Conservation (phyloP, 2,797 vertebrate species). For the Smutsia gigantea region DNA sequence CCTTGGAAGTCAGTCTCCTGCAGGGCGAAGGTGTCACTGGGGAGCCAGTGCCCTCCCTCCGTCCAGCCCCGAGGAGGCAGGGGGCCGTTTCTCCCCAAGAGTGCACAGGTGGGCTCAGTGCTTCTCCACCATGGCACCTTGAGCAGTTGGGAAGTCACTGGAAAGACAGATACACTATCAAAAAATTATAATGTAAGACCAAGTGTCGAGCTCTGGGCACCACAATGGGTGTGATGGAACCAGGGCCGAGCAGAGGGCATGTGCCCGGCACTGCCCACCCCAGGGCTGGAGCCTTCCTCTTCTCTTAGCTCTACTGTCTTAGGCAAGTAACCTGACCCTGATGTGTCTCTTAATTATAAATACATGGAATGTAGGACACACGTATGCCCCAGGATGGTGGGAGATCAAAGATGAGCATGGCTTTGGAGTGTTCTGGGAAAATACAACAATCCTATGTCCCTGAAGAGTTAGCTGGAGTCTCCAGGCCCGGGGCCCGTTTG, state of each 20-base stretch:
- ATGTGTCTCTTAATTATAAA: too few species aligned
- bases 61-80: too few species aligned
- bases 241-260: background rate
- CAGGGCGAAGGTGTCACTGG: accelerated
- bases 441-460: background rate
- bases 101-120: too few species aligned
- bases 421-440: background rate
- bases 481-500: background rate
- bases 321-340: background rate
- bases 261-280: background rate
- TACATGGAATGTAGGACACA: too few species aligned
- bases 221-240: accelerated
- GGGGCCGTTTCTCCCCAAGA: too few species aligned
- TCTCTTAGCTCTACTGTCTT: too few species aligned
- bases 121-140: too few species aligned
- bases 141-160: background rate
- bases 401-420: too few species aligned
- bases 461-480: accelerated
- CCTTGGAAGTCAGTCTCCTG: background rate
- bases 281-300: too few species aligned
- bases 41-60: background rate
- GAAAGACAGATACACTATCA: background rate
- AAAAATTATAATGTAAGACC: background rate
- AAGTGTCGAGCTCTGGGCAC: accelerated
- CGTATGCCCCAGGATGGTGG: too few species aligned